These are phyloP conservation scores for Meriones unguiculatus DNA, from an alignment of 2,113 vertebrate species.

Conservation along the genomic window DNA sequence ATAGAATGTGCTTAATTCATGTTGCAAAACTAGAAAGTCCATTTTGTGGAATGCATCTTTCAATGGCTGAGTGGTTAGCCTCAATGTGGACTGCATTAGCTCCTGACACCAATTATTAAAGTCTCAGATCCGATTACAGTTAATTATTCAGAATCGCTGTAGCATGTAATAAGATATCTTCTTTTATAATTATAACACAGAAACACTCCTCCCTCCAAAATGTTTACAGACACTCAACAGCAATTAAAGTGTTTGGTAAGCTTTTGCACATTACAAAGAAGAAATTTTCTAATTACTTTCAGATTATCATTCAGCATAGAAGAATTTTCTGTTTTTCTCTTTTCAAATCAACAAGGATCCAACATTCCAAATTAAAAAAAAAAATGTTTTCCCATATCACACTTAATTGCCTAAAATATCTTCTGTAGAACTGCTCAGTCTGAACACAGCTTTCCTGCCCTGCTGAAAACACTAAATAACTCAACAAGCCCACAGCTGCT, in stretches of 20 bases:
- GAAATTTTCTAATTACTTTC: slow-evolving; percentile 17
- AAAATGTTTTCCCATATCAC: not conserved
- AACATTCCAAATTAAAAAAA: not conserved
- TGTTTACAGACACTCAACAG: slow-evolving; percentile 53
- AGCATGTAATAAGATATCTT: slow-evolving; percentile 72
- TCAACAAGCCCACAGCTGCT: not conserved
- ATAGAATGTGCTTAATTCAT: slow-evolving; percentile 60
- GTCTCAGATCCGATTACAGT: slow-evolving; percentile 45
- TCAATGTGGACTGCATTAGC: slow-evolving; percentile 27
- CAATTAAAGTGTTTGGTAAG: slow-evolving; percentile 13
- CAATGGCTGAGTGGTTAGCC: not conserved
- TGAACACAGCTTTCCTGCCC: not conserved
- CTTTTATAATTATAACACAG: slow-evolving; percentile 65
- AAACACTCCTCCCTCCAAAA: not conserved
- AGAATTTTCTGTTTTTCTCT: not conserved
- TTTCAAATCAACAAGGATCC: not conserved
- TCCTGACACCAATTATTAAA: slow-evolving; percentile 60
- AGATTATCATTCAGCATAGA: not conserved
- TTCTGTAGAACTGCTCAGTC: not conserved
- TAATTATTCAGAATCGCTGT: slow-evolving; percentile 74
- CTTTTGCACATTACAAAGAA: not conserved
- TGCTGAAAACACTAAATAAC: not conserved
- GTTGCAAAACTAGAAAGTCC: slow-evolving; percentile 16
- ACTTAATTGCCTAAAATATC: slow-evolving; percentile 36
- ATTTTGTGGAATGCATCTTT: slow-evolving; percentile 23